These are phyloP conservation scores for Mythimna albipuncta DNA, from an alignment of 2,888 invertebrate genomes.

Conservation along the genomic window DNA sequence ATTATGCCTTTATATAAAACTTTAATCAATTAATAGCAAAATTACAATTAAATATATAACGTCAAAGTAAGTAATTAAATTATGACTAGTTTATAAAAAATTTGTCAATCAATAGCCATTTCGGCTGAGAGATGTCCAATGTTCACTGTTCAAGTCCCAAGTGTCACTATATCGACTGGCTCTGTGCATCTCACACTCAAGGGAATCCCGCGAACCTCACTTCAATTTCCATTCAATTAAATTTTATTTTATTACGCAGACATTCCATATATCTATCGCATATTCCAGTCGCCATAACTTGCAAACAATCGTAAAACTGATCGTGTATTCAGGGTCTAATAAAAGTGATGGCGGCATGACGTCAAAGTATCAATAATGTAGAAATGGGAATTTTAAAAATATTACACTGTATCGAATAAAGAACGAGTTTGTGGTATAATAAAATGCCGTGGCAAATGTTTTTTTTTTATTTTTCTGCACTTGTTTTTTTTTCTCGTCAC, in stretches of 20 bases:
- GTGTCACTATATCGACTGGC: neutral
- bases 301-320: conserved; percentile 45
- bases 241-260: conserved; percentile 25
- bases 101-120: no score
- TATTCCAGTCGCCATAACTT: conserved; percentile 24
- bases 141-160: no score
- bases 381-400: conserved; percentile 50
- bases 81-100: no score
- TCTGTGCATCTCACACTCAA: neutral
- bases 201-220: neutral
- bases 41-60: no score
- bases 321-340: conserved; percentile 47
- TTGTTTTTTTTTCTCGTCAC: no score
- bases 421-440: conserved; percentile 28
- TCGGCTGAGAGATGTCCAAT: no score
- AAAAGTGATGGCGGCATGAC: conserved; percentile 40
- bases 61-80: no score
- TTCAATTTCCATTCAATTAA: conserved; percentile 11
- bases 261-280: neutral
- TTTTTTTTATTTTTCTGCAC: no score
- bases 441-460: conserved; percentile 22
- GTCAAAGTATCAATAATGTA: conserved; percentile 52
- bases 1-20: no score
- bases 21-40: no score
- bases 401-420: conserved; percentile 47